Base-by-base conservation (phyloP, 2,797 vertebrate species). In the Syngnathus rostellatus region DNA sequence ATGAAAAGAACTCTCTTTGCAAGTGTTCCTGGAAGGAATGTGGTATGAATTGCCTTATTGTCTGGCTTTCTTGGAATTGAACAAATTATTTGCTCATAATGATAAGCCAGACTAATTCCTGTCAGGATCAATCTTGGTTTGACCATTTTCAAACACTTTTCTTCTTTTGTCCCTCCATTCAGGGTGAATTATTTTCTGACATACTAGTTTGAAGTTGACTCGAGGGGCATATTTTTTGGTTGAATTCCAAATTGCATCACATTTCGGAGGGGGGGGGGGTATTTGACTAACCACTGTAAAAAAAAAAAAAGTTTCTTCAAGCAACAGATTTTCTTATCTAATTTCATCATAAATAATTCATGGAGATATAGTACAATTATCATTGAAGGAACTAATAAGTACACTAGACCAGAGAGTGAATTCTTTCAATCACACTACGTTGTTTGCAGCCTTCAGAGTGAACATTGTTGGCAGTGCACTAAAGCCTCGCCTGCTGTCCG, bases 401-500 rank as follows among this genome's bases (percentile, higher is more conserved):
- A 19, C 7, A 50, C 46, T n/a, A 19, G 46, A 21, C 3, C 2
- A 37, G 16, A 39, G 17, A n/a, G 8, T 10, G 3, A 21, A 53
- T 21, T 53, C 50, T 6, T 60, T 40, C 14, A 4, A 48, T 38
- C 31, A 21, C 50, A 45, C 37, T 59, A 31, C 63, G 50, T 64
- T 51, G 62, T 66, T 51, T 51, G 25, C 11, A 62, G 62, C 48
- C 65, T 54, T 67, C 50, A 65, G 65, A 3, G 46, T 68, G 39
- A 68, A 81, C 69, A 84, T 89, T 87, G 78, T 86, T 80, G 65
- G 90, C 87, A 68, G 85, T 89, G 82, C 84, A 88, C 87, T 85
- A 87, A 82, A 89, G 90, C 83, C 17, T 86, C 89, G 87, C 80
- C 86, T 88, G 89, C 87, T 87, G 83, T 89, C 87, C 88, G 68